Evolutionary conservation across 2,888 invertebrate genomes (phyloP), one percentile per base, ranked within the genome.

Genomic region (Amorpha juglandis): DNA sequence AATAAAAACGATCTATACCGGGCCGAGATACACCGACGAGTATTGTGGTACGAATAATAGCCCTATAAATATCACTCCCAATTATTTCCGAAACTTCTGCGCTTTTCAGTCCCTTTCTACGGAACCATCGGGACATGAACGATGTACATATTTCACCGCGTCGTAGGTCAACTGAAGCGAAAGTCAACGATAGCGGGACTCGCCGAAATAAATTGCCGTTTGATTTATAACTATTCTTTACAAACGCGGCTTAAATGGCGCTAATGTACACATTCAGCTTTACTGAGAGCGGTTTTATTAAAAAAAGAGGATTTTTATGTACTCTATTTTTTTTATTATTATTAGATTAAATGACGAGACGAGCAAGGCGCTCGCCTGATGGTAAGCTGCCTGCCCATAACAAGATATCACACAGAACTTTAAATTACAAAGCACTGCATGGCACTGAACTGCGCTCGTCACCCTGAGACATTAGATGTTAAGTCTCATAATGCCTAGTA

Each of bases 141-240:
- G 70, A 71, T 70, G 74, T 73, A 72, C 73, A 77, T 81, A 78
- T 77, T 78, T 80, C 74, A 80, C 74, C 65, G 53, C 65, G 64
- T 71, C 72, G 64, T 75, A 77, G 78, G 74, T 75, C 77, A 76
- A 74, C 71, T 70, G 71, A 66, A 75, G 71, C 73, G 73, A 70
- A 68, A 67, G 72, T 69, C 74, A 72, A 73, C 71, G 79, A 76
- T 77, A 77, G 71, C 69, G 62, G 47, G 27, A 65, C 71, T 51
- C 33, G 14, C 53, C 64, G 65, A 73, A 75, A 74, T 74, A 78
- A 74, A 79, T 75, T 75, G 73, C 71, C 69, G 65, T 72, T 76
- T 79, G 76, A 79, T 80, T 78, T 75, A 78, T 76, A 66, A 35
- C 52, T 66, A 62, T 66, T 72, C 53, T 72, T 71, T 69, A 63